A percentile compares a stretch with the other conserved stretches of the same genome.
Conservation (phyloP, 2,797 vertebrate species). For the Acestrorhynchus altus region DNA sequence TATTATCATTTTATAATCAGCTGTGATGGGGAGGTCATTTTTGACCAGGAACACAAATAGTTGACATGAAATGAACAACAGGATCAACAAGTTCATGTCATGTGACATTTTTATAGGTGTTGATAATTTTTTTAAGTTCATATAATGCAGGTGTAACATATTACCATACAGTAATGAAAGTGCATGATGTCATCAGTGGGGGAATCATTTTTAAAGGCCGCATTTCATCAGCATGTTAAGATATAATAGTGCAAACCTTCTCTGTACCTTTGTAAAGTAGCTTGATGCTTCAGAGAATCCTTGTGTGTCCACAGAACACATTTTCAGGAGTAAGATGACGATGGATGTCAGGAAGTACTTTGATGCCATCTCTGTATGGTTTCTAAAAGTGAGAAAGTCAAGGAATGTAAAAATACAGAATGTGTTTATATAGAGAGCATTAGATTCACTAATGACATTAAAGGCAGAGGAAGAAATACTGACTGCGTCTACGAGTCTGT, state of each 20-base stretch:
- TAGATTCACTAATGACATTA: background rate
- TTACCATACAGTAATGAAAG: too few relatives aligned
- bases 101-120: too few relatives aligned
- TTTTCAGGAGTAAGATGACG: slow-evolving; percentile 4
- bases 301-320: slow-evolving; percentile 32
- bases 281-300: slow-evolving; percentile 7
- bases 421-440: background rate
- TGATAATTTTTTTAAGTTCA: too few relatives aligned
- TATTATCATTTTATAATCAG: too few relatives aligned
- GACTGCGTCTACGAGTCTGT: background rate
- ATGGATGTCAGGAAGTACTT: slow-evolving; percentile 1
- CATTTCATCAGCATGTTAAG: too few relatives aligned
- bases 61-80: too few relatives aligned
- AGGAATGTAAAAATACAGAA: background rate
- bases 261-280: slow-evolving; percentile 17
- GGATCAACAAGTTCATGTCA: too few relatives aligned
- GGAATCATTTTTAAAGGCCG: too few relatives aligned
- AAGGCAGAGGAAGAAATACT: background rate
- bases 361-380: slow-evolving; percentile 8
- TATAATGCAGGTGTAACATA: too few relatives aligned
- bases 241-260: slow-evolving; percentile 26
- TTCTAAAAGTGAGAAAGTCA: background rate
- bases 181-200: too few relatives aligned
- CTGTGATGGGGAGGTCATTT: too few relatives aligned
- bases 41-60: too few relatives aligned